Evolutionary conservation across 2,113 vertebrate species (phyloP).

Genomic region (Gasterosteus aculeatus): DNA sequence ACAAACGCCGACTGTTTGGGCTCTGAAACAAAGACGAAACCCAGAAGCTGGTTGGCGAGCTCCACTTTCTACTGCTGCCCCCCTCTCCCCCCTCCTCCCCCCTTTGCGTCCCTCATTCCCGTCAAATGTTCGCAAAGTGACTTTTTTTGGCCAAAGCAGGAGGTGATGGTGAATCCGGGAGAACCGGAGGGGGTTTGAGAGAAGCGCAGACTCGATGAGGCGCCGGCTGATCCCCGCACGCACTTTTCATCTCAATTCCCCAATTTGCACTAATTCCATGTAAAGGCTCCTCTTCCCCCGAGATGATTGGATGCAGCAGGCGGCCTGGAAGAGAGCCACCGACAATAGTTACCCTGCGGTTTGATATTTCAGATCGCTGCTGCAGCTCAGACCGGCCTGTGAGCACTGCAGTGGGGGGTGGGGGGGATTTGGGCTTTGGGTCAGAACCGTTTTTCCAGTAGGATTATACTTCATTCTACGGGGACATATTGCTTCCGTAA

Average conservation of each 20-base stretch:
- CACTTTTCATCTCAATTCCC: conserved; percentile 15
- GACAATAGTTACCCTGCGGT: neutral
- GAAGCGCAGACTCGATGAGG: neutral
- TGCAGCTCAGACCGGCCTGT: conserved; percentile 25
- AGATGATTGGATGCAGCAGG: conserved; percentile 28
- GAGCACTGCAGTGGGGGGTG: conserved; percentile 48
- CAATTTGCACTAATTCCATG: conserved; percentile 25
- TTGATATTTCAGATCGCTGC: conserved; percentile 21
- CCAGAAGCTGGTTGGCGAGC: conserved; percentile 1
- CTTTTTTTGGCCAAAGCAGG: conserved; percentile 12
- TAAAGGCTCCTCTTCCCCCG: neutral
- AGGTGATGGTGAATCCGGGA: neutral
- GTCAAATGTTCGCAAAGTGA: neutral
- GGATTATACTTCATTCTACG: conserved; percentile 14
- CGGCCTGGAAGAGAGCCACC: conserved; percentile 4
- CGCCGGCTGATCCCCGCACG: neutral
- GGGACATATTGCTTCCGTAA: neutral
- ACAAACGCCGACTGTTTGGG: conserved; percentile 71
- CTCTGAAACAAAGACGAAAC: conserved; percentile 6
- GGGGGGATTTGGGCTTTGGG: neutral
- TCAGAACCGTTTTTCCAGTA: conserved; percentile 12
- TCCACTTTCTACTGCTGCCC: neutral
- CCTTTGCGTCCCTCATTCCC: neutral
- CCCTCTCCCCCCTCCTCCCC: too few species aligned
- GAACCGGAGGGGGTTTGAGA: neutral